phyloP scores from a whole-genome alignment of 2,888 invertebrate species.

The Rhyacophila evoluta region DNA sequence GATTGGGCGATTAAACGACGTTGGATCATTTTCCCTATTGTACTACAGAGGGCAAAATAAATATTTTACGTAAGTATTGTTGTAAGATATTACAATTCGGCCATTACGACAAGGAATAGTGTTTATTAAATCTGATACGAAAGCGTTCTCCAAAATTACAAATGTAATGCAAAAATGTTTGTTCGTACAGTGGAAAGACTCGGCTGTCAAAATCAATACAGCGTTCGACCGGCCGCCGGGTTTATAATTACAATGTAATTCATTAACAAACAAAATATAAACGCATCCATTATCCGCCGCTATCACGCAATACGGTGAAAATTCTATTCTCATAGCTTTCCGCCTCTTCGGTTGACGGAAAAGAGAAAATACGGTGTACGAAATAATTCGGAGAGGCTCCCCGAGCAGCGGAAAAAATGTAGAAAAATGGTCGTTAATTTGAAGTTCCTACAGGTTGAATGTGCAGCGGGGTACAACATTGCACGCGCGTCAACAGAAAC shows the following conservation, averaged over 20 bases:
- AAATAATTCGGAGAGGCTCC: neutral
- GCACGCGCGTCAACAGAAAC: conserved; percentile 34
- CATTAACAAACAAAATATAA: conserved; percentile 1
- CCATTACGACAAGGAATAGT: no score
- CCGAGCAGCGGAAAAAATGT: neutral
- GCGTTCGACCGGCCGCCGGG: conserved; percentile 31
- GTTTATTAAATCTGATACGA: no score
- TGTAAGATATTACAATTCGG: no score
- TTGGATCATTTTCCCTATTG: no score
- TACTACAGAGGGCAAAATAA: no score
- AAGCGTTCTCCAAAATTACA: no score
- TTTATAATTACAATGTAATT: conserved; percentile 4
- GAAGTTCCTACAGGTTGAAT: conserved; percentile 49
- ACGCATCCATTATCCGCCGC: neutral
- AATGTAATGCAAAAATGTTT: neutral
- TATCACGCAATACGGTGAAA: neutral
- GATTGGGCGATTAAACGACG: no score
- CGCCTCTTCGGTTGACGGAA: neutral
- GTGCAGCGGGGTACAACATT: conserved; percentile 38
- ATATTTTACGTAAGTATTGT: no score
- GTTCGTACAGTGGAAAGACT: neutral
- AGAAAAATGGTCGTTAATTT: conserved; percentile 29
- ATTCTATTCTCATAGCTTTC: neutral
- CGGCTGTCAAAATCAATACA: conserved; percentile 43
- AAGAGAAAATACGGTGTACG: neutral